Evolutionary conservation across 2,888 invertebrate species (phyloP), one percentile per base, ranked within the genome.

Genomic region (Drosophila gaucha): DNA sequence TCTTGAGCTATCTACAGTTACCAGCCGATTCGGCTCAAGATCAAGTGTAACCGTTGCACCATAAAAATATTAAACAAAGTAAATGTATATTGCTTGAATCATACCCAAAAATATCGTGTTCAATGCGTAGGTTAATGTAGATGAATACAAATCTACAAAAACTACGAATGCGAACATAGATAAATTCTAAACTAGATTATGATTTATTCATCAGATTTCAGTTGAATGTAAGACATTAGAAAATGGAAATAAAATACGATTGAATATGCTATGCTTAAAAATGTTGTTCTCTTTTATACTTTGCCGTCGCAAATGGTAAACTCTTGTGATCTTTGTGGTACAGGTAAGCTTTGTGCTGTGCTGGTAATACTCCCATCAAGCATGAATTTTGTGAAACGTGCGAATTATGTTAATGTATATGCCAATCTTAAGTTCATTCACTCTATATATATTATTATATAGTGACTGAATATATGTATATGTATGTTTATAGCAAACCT

Each of bases 371-470:
- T 41, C 24, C 24, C 22, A 39, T 22, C 10, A 1, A 6, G 10
- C 22, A 26, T n/a, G n/a, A n/a, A n/a, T n/a, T n/a, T n/a, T n/a
- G n/a, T n/a, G n/a, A n/a, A n/a, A n/a, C n/a, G n/a, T n/a, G 14
- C 2, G 39, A 24, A 5, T 41, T n/a, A 14, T 26, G 14, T 16
- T 26, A 24, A 41, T 14, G 14, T 41, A 24, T 41, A 24, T 41
- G 24, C 41, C 41, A 41, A 41, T 26, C 24, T 41, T 41, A 22
- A 22, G 3, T 10, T 24, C 24, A 41, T 16, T 41, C 41, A 30
- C n/a, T 30, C 6, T 12, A 20, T 22, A 22, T 1, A 6, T 20
- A 39, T 12, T 4, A 12, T 10, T 28, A 10, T 43, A 10, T 6
- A 14, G 2, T 43, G 26, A 26, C n/a, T 26, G 24, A 38, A 20